Base-by-base conservation (phyloP, 53 echinoderm and acorn worm genomes). In the Holothuria scabra region DNA sequence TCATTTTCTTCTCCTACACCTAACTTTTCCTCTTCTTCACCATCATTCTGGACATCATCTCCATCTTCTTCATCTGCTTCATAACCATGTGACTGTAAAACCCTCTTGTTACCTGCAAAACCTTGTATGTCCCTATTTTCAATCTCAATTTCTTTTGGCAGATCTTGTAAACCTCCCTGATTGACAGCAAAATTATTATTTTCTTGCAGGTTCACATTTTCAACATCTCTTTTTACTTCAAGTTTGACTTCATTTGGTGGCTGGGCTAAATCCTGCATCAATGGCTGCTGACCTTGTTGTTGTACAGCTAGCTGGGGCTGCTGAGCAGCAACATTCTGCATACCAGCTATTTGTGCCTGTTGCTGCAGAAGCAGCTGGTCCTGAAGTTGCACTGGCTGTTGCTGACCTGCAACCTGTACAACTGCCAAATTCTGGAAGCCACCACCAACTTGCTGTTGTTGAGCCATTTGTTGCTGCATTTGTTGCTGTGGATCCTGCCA, bases 321-420 rank as follows among this genome's bases (percentile, higher is more conserved):
- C 21, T 44, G 58, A 24, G n/a, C 52, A 48, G 24, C 75, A 48
- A 18, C 28, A 24, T 75, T 48, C 72, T 68, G 81, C 26, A 66
- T 21, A 25, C 60, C 84, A 46, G 59, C 59, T 41, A 81, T 76
- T 49, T 91, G 66, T 61, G 64, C 38, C 59, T 86, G 89, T 33
- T 80, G 87, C 34, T 84, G 68, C 14, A 84, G 81, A 85, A 72
- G 61, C 10, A 67, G 84, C 31, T 59, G 85, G 37, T 32, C 79
- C 4, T 49, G 26, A 28, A 34, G n/a, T 79, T 59, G 52, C 23
- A 46, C 22, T n/a, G 19, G 79, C n/a, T 79, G 79, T 79, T 65
- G 65, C 65, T 79, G 79, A 65, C 25, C 44, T n/a, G 48, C 72
- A 46, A 48, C 46, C 37, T 72, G 72, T 46, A 72, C 41, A 58